Evolutionary conservation across 1,140 invertebrate genomes (phyloP).

Genomic region (Aphaenogaster rudis): DNA sequence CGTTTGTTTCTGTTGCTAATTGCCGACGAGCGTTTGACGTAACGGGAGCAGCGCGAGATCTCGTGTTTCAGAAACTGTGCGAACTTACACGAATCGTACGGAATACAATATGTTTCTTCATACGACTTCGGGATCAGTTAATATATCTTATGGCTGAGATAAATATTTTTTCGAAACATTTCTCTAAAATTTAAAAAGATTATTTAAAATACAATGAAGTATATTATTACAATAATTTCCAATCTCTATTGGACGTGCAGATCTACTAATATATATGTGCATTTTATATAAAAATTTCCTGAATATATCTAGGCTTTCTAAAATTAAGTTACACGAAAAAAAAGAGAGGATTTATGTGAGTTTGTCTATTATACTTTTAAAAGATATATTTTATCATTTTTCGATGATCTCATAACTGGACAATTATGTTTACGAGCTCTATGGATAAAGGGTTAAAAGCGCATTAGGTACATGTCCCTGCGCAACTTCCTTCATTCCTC

Average conservation of each 20-base stretch:
- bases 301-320: not conserved
- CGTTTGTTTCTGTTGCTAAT: constrained; percentile 73
- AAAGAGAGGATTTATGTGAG: not conserved
- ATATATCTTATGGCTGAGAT: not conserved
- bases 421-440: not conserved
- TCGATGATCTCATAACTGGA: not conserved
- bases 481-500: constrained; percentile 24
- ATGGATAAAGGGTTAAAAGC: not conserved
- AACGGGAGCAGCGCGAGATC: constrained; percentile 71
- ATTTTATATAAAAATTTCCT: not conserved
- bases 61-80: constrained; percentile 69
- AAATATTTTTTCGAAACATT: not conserved
- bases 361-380: not conserved
- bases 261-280: not conserved
- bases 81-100: not conserved
- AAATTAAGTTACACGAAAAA: not conserved
- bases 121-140: not conserved
- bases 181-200: not conserved
- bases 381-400: not conserved
- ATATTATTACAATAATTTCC: not conserved
- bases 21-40: constrained; percentile 71
- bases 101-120: not conserved
- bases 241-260: not conserved
- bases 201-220: not conserved
- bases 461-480: not conserved